phyloP scores from a whole-genome alignment of 2,113 vertebrate species.

The Motacilla alba region DNA sequence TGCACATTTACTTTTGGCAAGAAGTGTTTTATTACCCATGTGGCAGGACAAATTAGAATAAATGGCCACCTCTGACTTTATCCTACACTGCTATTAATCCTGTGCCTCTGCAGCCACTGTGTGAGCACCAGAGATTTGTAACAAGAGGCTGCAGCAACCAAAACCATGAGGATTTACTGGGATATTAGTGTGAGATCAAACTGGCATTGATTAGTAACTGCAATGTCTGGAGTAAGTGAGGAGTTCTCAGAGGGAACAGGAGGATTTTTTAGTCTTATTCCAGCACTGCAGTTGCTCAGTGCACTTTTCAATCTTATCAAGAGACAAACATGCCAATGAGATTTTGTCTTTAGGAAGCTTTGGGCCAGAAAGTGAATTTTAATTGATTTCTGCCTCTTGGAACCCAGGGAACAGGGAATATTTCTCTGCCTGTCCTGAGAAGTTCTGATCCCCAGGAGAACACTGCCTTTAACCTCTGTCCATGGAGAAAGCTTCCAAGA shows the following conservation, averaged over 20 bases:
- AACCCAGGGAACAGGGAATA: too few species aligned
- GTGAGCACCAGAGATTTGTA: not conserved
- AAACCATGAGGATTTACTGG: not conserved
- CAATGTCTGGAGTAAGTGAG: not conserved
- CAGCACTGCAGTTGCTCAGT: not conserved
- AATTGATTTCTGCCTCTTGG: not conserved
- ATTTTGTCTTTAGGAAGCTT: not conserved
- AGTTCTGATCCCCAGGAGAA: too few species aligned
- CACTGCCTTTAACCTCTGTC: too few species aligned
- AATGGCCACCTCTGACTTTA: not conserved
- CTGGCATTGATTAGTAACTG: not conserved
- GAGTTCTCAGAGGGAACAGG: not conserved
- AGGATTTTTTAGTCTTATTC: not conserved
- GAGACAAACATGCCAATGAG: not conserved
- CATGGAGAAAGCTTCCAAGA: too few species aligned
- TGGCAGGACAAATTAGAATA: not conserved
- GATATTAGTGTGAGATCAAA: not conserved
- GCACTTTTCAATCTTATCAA: not conserved
- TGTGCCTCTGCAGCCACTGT: not conserved
- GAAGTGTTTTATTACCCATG: not conserved
- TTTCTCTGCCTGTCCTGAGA: too few species aligned
- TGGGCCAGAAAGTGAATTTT: not conserved
- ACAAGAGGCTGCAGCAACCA: not conserved
- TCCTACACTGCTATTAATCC: not conserved
- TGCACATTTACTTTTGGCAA: not conserved